Conservation (phyloP, 1,140 invertebrate genomes). For the Penaeus indicus region DNA sequence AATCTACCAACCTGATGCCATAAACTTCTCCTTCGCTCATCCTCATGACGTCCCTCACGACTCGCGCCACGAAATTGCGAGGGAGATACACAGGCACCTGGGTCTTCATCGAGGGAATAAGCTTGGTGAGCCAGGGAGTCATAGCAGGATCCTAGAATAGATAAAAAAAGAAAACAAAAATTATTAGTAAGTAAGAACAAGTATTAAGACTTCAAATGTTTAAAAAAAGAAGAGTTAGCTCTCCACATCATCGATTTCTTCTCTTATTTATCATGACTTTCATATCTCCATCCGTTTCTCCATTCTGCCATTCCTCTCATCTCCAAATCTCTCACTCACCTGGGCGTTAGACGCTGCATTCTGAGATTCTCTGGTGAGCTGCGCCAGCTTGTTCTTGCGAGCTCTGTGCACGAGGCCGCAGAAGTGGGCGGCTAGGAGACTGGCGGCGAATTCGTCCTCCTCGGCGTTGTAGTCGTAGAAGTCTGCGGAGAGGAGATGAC, state of each 20-base stretch:
- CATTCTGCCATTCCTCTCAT: not conserved
- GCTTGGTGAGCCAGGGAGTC: conserved; percentile 22
- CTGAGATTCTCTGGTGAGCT: not conserved
- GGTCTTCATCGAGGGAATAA: conserved; percentile 4
- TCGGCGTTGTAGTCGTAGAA: conserved; percentile 33
- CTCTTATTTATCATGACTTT: not conserved
- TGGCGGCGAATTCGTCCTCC: conserved; percentile 34
- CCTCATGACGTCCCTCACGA: conserved; percentile 32
- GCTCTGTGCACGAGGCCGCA: conserved; percentile 26
- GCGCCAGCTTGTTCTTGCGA: conserved; percentile 7
- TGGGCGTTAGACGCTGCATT: not conserved
- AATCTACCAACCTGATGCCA: conserved; percentile 31
- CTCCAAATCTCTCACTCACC: not conserved
- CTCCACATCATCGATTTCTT: not conserved
- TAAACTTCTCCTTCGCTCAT: conserved; percentile 38
- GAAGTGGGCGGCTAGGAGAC: conserved; percentile 30
- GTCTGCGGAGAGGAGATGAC: not conserved
- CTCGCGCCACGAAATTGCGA: conserved; percentile 23
- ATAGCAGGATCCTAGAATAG: not conserved
- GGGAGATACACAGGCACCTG: conserved; percentile 26
- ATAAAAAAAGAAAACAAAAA: not conserved
- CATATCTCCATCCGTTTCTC: not conserved
- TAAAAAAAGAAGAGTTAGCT: not conserved
- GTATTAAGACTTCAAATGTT: not conserved
- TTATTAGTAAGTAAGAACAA: not conserved